These are phyloP conservation scores for Bradypus variegatus DNA, from an alignment of 2,797 vertebrate species.

Conservation along the genomic window DNA sequence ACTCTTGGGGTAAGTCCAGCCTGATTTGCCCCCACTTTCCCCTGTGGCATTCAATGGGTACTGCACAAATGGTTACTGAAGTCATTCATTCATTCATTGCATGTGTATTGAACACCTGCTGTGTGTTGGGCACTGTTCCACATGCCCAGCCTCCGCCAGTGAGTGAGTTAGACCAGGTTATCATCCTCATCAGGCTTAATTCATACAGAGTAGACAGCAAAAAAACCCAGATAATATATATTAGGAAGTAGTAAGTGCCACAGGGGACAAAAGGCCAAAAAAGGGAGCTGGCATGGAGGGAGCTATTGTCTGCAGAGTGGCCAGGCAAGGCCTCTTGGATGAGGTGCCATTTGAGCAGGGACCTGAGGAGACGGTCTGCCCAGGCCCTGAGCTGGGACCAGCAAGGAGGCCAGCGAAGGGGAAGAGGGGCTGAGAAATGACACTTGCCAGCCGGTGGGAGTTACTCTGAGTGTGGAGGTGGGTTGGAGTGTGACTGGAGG, in stretches of 20 bases:
- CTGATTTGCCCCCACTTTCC: background rate
- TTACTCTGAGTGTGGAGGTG: too few species aligned
- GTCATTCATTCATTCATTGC: background rate
- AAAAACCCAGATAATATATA: background rate
- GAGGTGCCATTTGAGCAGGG: background rate
- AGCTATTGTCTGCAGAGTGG: background rate
- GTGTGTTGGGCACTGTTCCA: too few species aligned
- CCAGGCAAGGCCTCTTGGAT: background rate
- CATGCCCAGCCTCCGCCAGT: background rate
- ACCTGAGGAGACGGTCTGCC: background rate
- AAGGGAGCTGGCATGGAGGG: background rate
- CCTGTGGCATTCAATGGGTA: background rate
- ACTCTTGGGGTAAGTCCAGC: rapidly evolving
- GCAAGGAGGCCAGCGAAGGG: background rate
- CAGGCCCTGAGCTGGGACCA: background rate
- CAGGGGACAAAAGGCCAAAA: background rate
- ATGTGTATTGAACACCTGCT: background rate
- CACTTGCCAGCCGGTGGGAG: too few species aligned
- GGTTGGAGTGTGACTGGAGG: background rate
- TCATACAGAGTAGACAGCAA: background rate
- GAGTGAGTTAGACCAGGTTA: background rate
- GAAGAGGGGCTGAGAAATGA: background rate
- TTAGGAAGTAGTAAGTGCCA: background rate
- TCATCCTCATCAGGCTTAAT: background rate
- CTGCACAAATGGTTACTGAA: too few species aligned